Conservation (phyloP, 2,888 invertebrate genomes). For the Noctua janthe region DNA sequence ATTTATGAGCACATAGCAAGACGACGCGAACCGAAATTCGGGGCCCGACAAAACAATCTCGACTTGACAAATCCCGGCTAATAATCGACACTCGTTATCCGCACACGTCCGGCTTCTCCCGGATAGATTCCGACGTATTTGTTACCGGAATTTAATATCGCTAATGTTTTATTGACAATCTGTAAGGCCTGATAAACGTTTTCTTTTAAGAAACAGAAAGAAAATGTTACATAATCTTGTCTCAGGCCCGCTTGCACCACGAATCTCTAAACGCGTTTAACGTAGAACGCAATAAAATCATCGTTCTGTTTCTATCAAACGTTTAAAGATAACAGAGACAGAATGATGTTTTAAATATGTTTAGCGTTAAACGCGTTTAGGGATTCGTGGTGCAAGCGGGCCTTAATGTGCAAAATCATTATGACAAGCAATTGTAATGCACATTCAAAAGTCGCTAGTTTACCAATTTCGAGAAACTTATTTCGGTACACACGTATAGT, state of each 20-base stretch:
- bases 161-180: constrained; percentile 59
- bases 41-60: constrained; percentile 67
- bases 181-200: constrained; percentile 18
- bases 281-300: no score
- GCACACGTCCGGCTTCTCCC: constrained; percentile 63
- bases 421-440: background rate
- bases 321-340: no score
- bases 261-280: no score
- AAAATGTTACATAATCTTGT: background rate
- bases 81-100: constrained; percentile 72
- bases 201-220: background rate
- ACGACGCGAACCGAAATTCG: constrained; percentile 50
- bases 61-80: constrained; percentile 72
- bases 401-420: no score
- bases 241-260: no score
- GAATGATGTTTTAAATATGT: no score
- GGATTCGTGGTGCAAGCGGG: no score
- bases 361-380: no score
- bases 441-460: background rate
- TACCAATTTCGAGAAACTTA: constrained; percentile 14
- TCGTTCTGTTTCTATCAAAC: no score
- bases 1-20: constrained; percentile 56
- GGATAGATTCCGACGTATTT: constrained; percentile 63
- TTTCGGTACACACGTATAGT: constrained; percentile 3
- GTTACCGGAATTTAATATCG: constrained; percentile 65